Conservation (phyloP, 2,888 invertebrate species). For the Trissolcus japonicus region DNA sequence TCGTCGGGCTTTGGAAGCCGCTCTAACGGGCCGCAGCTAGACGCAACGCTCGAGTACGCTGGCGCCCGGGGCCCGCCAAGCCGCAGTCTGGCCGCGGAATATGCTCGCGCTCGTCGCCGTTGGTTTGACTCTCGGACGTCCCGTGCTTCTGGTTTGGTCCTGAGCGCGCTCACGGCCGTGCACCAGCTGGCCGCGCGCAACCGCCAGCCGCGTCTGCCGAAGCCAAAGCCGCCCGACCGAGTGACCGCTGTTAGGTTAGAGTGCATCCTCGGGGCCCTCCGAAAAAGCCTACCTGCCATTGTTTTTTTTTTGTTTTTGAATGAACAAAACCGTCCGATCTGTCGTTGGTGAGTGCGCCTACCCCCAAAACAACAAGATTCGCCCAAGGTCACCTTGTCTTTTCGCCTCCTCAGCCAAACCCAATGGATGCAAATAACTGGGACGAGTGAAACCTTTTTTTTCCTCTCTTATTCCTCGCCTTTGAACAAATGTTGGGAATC, state of each 20-base stretch:
- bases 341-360: too few relatives aligned
- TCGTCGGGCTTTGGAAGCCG: slow-evolving; percentile 50
- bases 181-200: background rate
- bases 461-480: too few relatives aligned
- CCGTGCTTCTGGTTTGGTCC: too few relatives aligned
- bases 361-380: too few relatives aligned
- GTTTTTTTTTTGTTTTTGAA: too few relatives aligned
- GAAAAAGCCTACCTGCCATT: background rate
- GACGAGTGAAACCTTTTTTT: too few relatives aligned
- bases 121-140: slow-evolving; percentile 12
- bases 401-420: too few relatives aligned
- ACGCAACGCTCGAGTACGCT: slow-evolving; percentile 58
- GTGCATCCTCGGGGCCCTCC: background rate
- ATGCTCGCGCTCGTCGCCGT: slow-evolving; percentile 67
- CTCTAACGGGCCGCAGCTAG: slow-evolving; percentile 62
- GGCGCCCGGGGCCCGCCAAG: slow-evolving; percentile 51
- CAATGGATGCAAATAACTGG: too few relatives aligned
- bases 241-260: slow-evolving; percentile 27
- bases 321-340: too few relatives aligned
- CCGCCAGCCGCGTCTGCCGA: background rate
- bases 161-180: slow-evolving; percentile 1
- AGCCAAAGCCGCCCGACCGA: too few relatives aligned
- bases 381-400: too few relatives aligned
- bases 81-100: slow-evolving; percentile 62
- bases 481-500: too few relatives aligned